A percentile compares a stretch with the other conserved stretches of the same genome.
Conservation (phyloP, 2,888 invertebrate species). For the Tiliacea citrago region DNA sequence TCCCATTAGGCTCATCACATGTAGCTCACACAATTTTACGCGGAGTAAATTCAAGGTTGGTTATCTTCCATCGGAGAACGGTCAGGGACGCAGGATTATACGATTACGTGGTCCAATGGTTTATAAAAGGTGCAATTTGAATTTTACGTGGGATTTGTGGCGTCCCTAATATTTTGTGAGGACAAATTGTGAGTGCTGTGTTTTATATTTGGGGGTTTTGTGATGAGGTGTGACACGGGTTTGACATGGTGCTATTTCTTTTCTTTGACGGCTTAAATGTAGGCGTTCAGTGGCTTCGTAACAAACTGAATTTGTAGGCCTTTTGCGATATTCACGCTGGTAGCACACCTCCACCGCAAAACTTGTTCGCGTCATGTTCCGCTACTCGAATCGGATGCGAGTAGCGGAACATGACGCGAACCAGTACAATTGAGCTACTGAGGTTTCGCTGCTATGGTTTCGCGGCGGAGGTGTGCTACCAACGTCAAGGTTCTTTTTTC, state of each 20-base stretch:
- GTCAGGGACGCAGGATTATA: slow-evolving; percentile 49
- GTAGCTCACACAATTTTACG: slow-evolving; percentile 44
- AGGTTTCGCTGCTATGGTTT: too few species aligned
- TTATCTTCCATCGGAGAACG: slow-evolving; percentile 53
- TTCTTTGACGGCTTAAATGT: background rate
- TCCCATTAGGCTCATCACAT: slow-evolving; percentile 52
- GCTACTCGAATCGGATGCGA: too few species aligned
- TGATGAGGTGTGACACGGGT: background rate
- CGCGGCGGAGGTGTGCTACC: too few species aligned
- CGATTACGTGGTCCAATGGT: slow-evolving; percentile 45
- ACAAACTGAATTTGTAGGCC: background rate
- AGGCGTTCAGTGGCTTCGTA: background rate
- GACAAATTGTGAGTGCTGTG: slow-evolving; percentile 32
- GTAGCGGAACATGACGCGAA: too few species aligned
- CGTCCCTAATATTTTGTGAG: slow-evolving; percentile 22
- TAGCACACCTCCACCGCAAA: too few species aligned
- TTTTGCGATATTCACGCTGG: background rate
- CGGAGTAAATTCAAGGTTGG: slow-evolving; percentile 43
- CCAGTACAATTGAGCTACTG: too few species aligned
- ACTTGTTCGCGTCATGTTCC: too few species aligned
- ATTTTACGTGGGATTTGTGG: slow-evolving; percentile 31
- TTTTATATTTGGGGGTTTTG: slow-evolving; percentile 2
- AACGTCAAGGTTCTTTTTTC: too few species aligned
- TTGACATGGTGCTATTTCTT: background rate
- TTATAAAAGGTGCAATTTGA: slow-evolving; percentile 41